Evolutionary conservation across 30 jellyfish, hydroid and myxozoan species (phyloP), one percentile per base, ranked within the genome.

Genomic region (Aurelia aurita complex sp. Pacific): DNA sequence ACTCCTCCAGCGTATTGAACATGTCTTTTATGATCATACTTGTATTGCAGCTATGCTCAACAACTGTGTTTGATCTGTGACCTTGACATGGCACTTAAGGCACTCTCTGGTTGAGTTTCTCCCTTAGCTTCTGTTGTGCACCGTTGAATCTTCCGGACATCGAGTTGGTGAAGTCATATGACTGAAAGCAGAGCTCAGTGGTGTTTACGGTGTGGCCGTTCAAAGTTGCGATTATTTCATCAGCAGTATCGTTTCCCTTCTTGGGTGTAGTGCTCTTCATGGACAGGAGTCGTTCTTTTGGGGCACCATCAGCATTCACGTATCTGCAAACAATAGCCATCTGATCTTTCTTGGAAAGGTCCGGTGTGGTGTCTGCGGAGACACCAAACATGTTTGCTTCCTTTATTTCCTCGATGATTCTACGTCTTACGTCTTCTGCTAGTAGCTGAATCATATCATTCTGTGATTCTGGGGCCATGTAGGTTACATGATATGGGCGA

Each of bases 361-460:
- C 78, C 16, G 69, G 92, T 69, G 92, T 83, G 6, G 81, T 83
- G 53, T 83, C 85, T 54, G 92, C 88, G 7, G 82, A 85, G 29
- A 85, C 94, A 85, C 76, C 55, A 85, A 74, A 85, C 86, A 69
- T 38, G 18, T 76, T 69, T 0, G 93, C 88, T 42, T 73, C 68
- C 51, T 74, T 74, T 3, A 85, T 64, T 6, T 85, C 76, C 59
- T 23, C 55, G 23, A 73, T 85, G 38, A 85, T 73, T 42, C 57
- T 57, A 23, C 55, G 74, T 19, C 88, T 36, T 23, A 85, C 89
- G 32, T 85, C 74, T 12, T 82, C 82, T 29, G 92, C 82, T 36
- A 74, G 72, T 32, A 85, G 62, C 89, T 16, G 43, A 5, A 73
- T 64, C 88, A 60, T 73, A 18, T 85, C 90, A 73, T 85, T 85